Evolutionary conservation across 2,113 vertebrate genomes (phyloP), one percentile per base, ranked within the genome.

Genomic region (Elachura formosa): DNA sequence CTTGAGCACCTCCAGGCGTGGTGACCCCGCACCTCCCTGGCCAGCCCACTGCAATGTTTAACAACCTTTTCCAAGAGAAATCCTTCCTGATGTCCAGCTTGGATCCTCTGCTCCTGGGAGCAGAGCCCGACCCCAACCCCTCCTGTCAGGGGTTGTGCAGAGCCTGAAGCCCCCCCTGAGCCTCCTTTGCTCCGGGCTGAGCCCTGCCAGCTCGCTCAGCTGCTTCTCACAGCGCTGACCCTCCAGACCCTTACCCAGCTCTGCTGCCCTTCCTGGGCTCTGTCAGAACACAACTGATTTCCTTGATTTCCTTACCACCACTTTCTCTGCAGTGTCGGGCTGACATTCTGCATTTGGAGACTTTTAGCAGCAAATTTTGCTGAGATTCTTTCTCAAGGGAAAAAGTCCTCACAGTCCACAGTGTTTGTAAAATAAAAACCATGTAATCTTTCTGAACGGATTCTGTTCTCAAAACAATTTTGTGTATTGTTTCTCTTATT

Each of bases 111-210:
- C n/a, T n/a, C n/a, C n/a, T 38, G 43, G 22, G 9, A 52, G 52
- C n/a, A 67, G 3, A 81, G n/a, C 38, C 24, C 0, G 0, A 25
- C 11, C 2, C 14, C 25, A 36, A 4, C 25, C 4, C 13, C 24
- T 81, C 38, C 61, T 75, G 54, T 2, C 86, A 46, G 52, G 29
- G 38, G 1, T 1, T 73, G 38, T 52, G 45, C 13, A 81, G 68
- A 73, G 19, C 33, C 51, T 58, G 0, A 18, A 28, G 29, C 1
- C 3, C 8, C 33, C 5, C 14, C 54, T 14, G 24, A 80, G 11
- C 61, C 52, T n/a, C 29, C 20, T 74, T 25, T 67, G 4, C 38
- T 59, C 68, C 45, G n/a, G 15, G 26, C 41, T 80, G 43, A 28
- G 33, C 67, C 33, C 61, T 2, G 4, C 49, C 51, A 51, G 36